phyloP scores from a whole-genome alignment of 2,797 vertebrate genomes.

The Lithobates sylvaticus region DNA sequence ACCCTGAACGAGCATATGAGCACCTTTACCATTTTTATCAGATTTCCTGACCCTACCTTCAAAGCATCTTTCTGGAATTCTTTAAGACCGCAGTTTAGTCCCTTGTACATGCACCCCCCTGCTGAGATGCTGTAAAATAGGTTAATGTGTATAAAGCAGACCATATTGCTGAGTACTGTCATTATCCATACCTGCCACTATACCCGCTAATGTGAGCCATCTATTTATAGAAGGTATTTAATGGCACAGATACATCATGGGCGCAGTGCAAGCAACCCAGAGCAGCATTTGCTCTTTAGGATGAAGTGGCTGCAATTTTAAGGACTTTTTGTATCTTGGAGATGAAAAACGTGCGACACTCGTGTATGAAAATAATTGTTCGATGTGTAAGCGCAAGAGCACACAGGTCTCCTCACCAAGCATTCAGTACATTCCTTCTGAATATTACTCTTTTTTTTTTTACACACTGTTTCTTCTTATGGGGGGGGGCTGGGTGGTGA shows the following conservation, averaged over 20 bases:
- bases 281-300: slow-evolving; percentile 18
- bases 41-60: too few relatives aligned
- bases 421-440: slow-evolving; percentile 35
- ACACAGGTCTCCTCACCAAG: not conserved
- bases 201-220: not conserved
- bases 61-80: too few relatives aligned
- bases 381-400: slow-evolving; percentile 4
- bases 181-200: slow-evolving; percentile 11
- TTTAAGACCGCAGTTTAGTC: too few relatives aligned
- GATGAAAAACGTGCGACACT: slow-evolving; percentile 27
- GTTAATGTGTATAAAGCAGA: not conserved
- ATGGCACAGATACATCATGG: slow-evolving; percentile 43
- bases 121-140: too few relatives aligned
- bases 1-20: too few relatives aligned
- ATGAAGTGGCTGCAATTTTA: slow-evolving; percentile 40
- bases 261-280: not conserved
- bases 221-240: slow-evolving; percentile 43
- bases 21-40: too few relatives aligned
- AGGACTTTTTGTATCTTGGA: slow-evolving; percentile 46
- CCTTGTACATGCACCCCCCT: too few relatives aligned
- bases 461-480: not conserved
- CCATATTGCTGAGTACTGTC: not conserved
- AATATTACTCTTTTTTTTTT: slow-evolving; percentile 10
- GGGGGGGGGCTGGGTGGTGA: not conserved
- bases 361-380: slow-evolving; percentile 34